These are phyloP conservation scores for Distichodus sexfasciatus DNA, from an alignment of 2,797 vertebrate genomes.

Conservation along the genomic window DNA sequence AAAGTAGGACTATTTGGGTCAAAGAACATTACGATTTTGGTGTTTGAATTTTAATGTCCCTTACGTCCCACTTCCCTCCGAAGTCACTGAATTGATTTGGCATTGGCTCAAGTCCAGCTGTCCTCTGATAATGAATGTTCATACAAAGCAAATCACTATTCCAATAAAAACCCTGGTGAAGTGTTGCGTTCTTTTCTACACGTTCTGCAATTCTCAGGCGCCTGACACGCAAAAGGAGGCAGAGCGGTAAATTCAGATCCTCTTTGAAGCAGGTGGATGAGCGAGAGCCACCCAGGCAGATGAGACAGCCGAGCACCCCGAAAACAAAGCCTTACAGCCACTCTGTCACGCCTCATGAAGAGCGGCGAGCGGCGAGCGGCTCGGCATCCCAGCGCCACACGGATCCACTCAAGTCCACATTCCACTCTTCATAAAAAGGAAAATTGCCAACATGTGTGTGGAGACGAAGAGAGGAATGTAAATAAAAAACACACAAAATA, in stretches of 20 bases:
- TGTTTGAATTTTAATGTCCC: background rate
- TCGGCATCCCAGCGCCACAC: constrained; percentile 16
- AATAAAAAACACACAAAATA: constrained; percentile 9
- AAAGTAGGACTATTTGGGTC: background rate
- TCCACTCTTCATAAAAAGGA: constrained; percentile 23
- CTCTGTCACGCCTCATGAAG: constrained; percentile 37
- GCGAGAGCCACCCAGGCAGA: constrained; percentile 18
- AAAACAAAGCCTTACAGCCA: constrained; percentile 27
- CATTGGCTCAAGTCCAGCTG: background rate
- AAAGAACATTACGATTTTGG: background rate
- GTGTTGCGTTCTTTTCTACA: constrained; percentile 1
- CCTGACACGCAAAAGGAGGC: background rate
- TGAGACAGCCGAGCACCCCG: constrained; percentile 22
- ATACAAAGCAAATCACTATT: background rate
- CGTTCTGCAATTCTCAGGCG: constrained; percentile 3
- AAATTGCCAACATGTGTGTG: constrained; percentile 27
- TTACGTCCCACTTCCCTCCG: background rate
- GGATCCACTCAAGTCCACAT: constrained; percentile 19
- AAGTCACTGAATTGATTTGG: background rate
- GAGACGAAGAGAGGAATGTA: background rate
- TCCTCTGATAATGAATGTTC: constrained; percentile 1
- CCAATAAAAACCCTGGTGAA: constrained; percentile 2
- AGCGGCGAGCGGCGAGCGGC: background rate
- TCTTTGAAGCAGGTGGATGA: constrained; percentile 30
- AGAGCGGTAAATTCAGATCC: background rate